Conservation (phyloP, 2,888 invertebrate genomes). For the Dioctria rufipes region DNA sequence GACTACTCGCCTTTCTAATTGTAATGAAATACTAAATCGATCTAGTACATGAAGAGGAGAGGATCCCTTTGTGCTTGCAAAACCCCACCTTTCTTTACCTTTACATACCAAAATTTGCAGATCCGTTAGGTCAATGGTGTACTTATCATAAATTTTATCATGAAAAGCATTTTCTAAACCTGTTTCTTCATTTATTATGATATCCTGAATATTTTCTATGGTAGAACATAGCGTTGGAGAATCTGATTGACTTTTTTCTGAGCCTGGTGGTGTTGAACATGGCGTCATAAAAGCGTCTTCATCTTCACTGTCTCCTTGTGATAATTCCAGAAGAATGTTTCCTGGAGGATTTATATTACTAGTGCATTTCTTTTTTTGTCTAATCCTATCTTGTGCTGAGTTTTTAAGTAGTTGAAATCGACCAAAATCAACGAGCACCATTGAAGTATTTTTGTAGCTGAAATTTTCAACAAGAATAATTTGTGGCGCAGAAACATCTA, state of each 20-base stretch:
- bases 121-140: conserved; percentile 85
- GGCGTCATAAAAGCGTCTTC: conserved; percentile 85
- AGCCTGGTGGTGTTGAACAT: conserved; percentile 89
- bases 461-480: conserved; percentile 90
- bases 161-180: conserved; percentile 77
- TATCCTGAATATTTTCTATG: conserved; percentile 71
- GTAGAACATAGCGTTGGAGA: conserved; percentile 69
- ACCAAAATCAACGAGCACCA: conserved; percentile 93
- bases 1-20: conserved; percentile 86
- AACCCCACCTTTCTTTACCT: conserved; percentile 91
- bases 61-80: conserved; percentile 86
- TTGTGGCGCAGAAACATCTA: conserved; percentile 95
- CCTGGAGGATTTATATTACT: neutral
- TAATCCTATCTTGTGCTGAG: conserved; percentile 60
- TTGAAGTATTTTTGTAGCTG: conserved; percentile 80
- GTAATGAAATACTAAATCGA: conserved; percentile 79
- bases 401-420: conserved; percentile 74
- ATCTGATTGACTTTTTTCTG: conserved; percentile 76
- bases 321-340: neutral
- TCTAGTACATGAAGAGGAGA: conserved; percentile 90
- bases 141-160: conserved; percentile 83
- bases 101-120: conserved; percentile 90
- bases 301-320: conserved; percentile 70
- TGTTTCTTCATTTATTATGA: conserved; percentile 57
- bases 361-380: conserved; percentile 38